Percentiles rank a stretch among this genome's conserved stretches.
These are phyloP conservation scores for Brachyhypopomus gauderio DNA, from an alignment of 2,113 vertebrate genomes.

Conservation along the genomic window DNA sequence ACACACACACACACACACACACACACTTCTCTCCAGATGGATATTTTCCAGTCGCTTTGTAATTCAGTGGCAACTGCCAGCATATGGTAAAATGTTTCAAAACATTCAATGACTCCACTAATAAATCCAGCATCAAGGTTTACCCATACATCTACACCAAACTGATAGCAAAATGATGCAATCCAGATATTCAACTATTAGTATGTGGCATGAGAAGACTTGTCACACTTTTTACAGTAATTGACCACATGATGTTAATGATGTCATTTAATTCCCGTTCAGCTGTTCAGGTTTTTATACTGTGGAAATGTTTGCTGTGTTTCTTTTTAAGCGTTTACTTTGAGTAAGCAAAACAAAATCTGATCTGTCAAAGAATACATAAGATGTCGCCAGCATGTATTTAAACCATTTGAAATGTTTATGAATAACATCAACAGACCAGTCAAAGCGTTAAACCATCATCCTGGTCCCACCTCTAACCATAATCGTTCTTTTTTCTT, in stretches of 20 bases:
- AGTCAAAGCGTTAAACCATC: not conserved
- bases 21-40: slow-evolving; percentile 52
- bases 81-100: not conserved
- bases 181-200: not conserved
- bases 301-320: not conserved
- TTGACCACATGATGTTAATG: not conserved
- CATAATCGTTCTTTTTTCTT: not conserved
- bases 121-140: not conserved
- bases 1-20: not conserved
- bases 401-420: not conserved
- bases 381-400: not conserved
- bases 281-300: no score
- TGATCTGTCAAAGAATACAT: not conserved
- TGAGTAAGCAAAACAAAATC: not conserved
- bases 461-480: not conserved
- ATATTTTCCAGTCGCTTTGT: slow-evolving; percentile 54
- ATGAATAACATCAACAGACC: not conserved
- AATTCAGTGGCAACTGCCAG: slow-evolving; percentile 4
- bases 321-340: not conserved
- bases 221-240: not conserved
- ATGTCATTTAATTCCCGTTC: not conserved
- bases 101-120: not conserved
- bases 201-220: not conserved
- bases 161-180: not conserved
- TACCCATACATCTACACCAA: not conserved